Conservation (phyloP, 2,113 vertebrate species). For the Erythrolamprus reginae region DNA sequence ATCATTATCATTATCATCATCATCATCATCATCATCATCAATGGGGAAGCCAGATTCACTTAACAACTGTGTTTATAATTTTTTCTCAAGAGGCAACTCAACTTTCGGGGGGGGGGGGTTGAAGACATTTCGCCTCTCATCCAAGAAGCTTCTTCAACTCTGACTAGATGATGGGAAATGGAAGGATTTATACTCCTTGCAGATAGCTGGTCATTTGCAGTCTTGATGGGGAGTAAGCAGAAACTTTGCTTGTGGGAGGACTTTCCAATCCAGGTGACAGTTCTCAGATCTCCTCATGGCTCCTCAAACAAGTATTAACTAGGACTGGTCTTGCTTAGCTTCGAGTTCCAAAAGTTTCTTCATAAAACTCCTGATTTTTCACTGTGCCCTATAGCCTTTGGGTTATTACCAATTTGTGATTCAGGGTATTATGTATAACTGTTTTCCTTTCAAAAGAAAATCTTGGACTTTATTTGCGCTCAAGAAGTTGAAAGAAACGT, state of each 20-base stretch:
- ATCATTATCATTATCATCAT: too few species aligned
- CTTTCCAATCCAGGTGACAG: neutral
- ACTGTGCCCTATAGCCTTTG: neutral
- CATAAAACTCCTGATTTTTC: neutral
- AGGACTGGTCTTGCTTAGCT: neutral
- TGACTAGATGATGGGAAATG: too few species aligned
- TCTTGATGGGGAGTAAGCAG: too few species aligned
- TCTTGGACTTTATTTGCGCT: neutral
- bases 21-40: too few species aligned
- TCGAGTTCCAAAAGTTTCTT: neutral
- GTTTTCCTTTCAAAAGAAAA: conserved; percentile 2
- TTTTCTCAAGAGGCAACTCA: too few species aligned
- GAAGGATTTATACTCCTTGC: too few species aligned
- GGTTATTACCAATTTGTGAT: neutral
- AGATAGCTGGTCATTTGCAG: too few species aligned
- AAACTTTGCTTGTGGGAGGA: neutral
- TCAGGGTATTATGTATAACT: neutral
- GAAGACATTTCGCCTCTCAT: neutral
- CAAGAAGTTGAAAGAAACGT: neutral
- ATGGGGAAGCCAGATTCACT: neutral
- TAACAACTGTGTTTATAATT: neutral
- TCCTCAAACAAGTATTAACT: neutral
- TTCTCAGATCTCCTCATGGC: neutral
- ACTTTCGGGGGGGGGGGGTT: too few species aligned
- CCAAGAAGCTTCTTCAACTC: neutral